Percentiles rank a stretch among this genome's conserved stretches.
Evolutionary conservation across 2,113 vertebrate genomes (phyloP).

Genomic region (Bubo bubo): DNA sequence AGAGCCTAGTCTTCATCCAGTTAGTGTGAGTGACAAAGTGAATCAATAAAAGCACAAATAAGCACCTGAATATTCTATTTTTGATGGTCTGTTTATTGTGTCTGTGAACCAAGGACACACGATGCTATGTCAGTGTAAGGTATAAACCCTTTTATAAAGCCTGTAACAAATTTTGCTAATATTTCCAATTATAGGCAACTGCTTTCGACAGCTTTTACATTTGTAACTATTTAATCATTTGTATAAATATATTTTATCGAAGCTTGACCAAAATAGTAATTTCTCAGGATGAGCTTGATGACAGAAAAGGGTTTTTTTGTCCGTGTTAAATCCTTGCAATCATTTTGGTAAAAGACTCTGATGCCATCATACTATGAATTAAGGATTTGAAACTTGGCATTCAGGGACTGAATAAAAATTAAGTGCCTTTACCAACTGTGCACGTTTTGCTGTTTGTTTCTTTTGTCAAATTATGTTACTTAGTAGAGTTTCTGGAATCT

Average conservation of each 20-base stretch:
- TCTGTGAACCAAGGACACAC: neutral
- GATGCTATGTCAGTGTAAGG: neutral
- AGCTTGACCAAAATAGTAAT: neutral
- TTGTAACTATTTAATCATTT: neutral
- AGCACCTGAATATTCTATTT: neutral
- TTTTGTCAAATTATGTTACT: neutral
- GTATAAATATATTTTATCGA: neutral
- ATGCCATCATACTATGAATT: neutral
- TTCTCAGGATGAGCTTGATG: neutral
- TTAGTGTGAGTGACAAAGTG: neutral
- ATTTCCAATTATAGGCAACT: neutral
- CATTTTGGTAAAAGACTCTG: neutral
- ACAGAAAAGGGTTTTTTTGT: neutral
- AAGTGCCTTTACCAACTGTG: neutral
- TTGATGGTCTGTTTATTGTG: neutral
- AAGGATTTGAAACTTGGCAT: neutral
- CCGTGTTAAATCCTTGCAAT: neutral
- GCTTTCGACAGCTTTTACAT: neutral
- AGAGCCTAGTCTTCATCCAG: neutral
- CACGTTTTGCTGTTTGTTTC: neutral
- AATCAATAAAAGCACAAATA: neutral
- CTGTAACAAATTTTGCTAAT: neutral
- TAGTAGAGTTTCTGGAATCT: neutral
- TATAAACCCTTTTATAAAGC: neutral
- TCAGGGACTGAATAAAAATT: neutral